phyloP scores from a whole-genome alignment of 2,888 invertebrate genomes.

The Trissoscelio sp. region DNA sequence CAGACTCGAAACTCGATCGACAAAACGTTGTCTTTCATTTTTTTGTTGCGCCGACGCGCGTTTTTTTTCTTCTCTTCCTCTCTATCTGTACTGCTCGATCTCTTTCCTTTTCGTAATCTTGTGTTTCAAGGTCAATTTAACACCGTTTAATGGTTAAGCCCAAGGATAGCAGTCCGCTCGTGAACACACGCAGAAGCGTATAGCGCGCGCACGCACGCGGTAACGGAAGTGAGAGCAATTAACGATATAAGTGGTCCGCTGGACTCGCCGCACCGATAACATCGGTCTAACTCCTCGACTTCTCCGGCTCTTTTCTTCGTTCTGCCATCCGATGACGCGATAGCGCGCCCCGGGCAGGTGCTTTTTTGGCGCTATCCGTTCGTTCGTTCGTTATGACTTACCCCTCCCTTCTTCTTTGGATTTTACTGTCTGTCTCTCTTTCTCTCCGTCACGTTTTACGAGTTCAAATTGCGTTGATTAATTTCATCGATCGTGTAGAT shows the following conservation, averaged over 20 bases:
- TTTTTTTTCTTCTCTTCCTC: neutral
- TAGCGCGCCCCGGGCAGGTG: constrained; percentile 80
- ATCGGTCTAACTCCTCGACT: constrained; percentile 78
- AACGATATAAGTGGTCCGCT: constrained; percentile 84
- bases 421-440: constrained; percentile 22
- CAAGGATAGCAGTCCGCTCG: constrained; percentile 59
- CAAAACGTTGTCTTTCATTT: constrained; percentile 31
- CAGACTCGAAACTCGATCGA: constrained; percentile 3
- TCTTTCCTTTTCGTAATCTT: constrained; percentile 59
- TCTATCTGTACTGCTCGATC: constrained; percentile 28
- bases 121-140: constrained; percentile 70
- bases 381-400: constrained; percentile 74
- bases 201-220: constrained; percentile 73
- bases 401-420: constrained; percentile 47
- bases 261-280: constrained; percentile 80
- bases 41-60: constrained; percentile 23
- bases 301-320: constrained; percentile 77
- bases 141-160: constrained; percentile 68
- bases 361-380: constrained; percentile 81
- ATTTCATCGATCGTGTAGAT: constrained; percentile 66
- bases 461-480: constrained; percentile 57
- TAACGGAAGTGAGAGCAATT: constrained; percentile 83
- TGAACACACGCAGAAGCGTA: constrained; percentile 66
- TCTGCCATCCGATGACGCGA: constrained; percentile 78
- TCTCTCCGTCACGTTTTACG: constrained; percentile 45